A percentile compares a stretch with the other conserved stretches of the same genome.
Evolutionary conservation across 2,113 vertebrate genomes (phyloP).

Genomic region (Istiophorus platypterus): DNA sequence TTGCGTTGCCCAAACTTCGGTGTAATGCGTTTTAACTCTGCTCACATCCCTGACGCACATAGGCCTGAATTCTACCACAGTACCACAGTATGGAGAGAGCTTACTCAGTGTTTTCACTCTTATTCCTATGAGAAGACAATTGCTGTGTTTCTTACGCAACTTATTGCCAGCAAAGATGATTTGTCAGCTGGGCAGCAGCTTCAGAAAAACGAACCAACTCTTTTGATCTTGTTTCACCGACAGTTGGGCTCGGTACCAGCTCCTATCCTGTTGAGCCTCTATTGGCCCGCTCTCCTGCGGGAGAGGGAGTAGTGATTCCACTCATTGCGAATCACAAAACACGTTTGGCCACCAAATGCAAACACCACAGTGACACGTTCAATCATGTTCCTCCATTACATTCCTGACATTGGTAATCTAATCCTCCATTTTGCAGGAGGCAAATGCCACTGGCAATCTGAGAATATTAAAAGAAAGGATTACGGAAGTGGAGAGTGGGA

Average conservation of each 20-base stretch:
- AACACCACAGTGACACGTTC: conserved; percentile 49
- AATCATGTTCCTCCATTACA: conserved; percentile 58
- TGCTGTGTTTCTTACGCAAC: conserved; percentile 43
- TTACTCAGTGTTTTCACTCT: conserved; percentile 49
- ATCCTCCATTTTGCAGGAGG: conserved; percentile 65
- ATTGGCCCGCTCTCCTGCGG: conserved; percentile 8
- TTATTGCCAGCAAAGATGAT: conserved; percentile 55
- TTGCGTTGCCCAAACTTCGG: conserved; percentile 53
- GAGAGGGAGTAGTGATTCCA: conserved; percentile 30
- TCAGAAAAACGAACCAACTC: conserved; percentile 16
- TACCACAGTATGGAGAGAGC: conserved; percentile 25
- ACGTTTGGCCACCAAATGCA: conserved; percentile 43
- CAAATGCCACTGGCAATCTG: conserved; percentile 62
- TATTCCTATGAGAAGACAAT: conserved; percentile 46
- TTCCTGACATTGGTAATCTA: conserved; percentile 68
- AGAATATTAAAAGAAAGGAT: conserved; percentile 75
- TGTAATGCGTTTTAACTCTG: conserved; percentile 65
- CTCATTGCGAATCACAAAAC: conserved; percentile 34
- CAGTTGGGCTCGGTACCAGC: conserved; percentile 17
- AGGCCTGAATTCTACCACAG: conserved; percentile 51
- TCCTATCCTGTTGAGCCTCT: conserved; percentile 45
- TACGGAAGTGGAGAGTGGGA: conserved; percentile 62
- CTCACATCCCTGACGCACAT: conserved; percentile 50
- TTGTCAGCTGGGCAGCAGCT: conserved; percentile 63
- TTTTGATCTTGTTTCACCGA: conserved; percentile 59